phyloP scores from a whole-genome alignment of 2,797 vertebrate species.

The Pygocentrus nattereri region DNA sequence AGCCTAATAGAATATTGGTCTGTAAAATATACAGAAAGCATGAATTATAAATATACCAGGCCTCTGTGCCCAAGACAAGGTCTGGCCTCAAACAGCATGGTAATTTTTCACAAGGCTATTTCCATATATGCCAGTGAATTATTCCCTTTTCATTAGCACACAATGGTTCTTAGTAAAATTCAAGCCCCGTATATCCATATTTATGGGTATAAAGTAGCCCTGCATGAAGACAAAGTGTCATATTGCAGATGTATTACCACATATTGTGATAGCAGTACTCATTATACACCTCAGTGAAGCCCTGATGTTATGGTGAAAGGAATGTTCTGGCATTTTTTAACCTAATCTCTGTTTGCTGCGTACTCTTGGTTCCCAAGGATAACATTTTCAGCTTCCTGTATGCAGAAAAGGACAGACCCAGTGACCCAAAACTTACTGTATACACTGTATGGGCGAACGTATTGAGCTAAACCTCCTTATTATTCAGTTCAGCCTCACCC shows the following conservation, averaged over 20 bases:
- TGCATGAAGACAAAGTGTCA: too few relatives aligned
- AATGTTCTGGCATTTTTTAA: neutral
- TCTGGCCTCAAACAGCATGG: neutral
- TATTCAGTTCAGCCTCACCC: too few relatives aligned
- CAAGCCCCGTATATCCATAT: neutral
- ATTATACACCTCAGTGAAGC: neutral
- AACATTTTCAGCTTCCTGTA: too few relatives aligned
- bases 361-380: too few relatives aligned
- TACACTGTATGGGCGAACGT: too few relatives aligned
- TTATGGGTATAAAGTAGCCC: neutral
- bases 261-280: neutral
- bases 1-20: neutral
- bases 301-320: neutral
- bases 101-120: neutral
- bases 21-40: neutral
- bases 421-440: too few relatives aligned
- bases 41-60: slow-evolving; percentile 9
- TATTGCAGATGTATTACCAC: neutral
- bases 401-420: too few relatives aligned
- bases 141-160: neutral
- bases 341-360: too few relatives aligned
- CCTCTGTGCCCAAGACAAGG: neutral
- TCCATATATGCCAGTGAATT: neutral
- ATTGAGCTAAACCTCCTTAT: too few relatives aligned
- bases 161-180: neutral